Percentiles rank a stretch among this genome's conserved stretches.
phyloP scores from a whole-genome alignment of 2,797 vertebrate species.

The Enteromius unitaeniatus region DNA sequence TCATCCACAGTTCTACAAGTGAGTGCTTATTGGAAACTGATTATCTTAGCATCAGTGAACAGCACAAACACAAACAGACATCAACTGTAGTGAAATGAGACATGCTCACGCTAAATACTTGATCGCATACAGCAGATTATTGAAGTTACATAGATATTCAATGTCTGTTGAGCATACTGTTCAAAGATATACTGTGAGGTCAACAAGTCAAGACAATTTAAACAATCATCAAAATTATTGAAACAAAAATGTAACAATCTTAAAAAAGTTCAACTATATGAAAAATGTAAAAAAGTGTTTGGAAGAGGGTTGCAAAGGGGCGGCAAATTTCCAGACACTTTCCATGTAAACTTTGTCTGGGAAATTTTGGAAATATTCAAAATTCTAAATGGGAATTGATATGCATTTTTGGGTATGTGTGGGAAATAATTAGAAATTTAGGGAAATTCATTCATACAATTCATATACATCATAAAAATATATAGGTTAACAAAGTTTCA shows the following conservation, averaged over 20 bases:
- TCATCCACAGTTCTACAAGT: constrained; percentile 11
- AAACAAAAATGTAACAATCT: not conserved
- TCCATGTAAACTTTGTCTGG: no score
- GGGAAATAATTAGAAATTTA: no score
- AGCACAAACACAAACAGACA: constrained; percentile 15
- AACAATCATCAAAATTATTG: not conserved
- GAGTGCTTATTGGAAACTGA: constrained; percentile 31
- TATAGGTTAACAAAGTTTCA: no score
- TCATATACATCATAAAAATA: no score
- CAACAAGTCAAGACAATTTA: not conserved
- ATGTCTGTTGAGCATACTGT: not conserved
- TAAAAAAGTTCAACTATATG: not conserved
- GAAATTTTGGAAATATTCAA: no score
- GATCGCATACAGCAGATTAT: not conserved
- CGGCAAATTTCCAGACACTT: no score
- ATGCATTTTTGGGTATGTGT: no score
- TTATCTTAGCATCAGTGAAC: constrained; percentile 34
- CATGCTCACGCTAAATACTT: not conserved
- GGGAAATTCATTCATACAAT: no score
- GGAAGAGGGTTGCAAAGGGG: not conserved
- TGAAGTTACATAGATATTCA: not conserved
- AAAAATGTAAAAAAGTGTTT: not conserved
- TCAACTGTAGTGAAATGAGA: constrained; percentile 23
- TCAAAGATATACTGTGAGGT: not conserved
- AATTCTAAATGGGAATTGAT: no score